Evolutionary conservation across 2,888 invertebrate species (phyloP).

Genomic region (Hemithea aestivaria): DNA sequence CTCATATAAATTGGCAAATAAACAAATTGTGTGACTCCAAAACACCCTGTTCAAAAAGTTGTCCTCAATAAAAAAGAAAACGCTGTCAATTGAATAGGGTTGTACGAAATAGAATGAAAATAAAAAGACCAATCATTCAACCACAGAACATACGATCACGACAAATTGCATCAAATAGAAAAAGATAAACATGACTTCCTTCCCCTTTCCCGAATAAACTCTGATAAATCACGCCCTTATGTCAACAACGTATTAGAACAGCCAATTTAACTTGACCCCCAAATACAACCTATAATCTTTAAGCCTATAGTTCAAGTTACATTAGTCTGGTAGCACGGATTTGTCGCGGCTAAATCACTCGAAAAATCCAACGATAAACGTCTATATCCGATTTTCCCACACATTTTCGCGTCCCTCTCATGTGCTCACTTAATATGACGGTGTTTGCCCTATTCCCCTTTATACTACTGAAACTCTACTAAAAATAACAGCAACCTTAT

Average conservation of each 20-base stretch:
- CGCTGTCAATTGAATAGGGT: not conserved
- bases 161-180: constrained; percentile 61
- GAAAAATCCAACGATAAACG: constrained; percentile 77
- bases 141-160: constrained; percentile 44
- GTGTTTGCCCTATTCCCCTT: constrained; percentile 74
- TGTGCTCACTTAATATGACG: constrained; percentile 79
- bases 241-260: constrained; percentile 71
- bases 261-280: constrained; percentile 20
- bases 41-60: not conserved
- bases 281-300: constrained; percentile 2
- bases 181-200: constrained; percentile 65
- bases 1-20: too few species aligned
- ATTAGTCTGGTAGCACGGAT: constrained; percentile 61
- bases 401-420: constrained; percentile 77
- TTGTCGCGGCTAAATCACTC: constrained; percentile 75
- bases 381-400: constrained; percentile 79
- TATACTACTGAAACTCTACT: constrained; percentile 23
- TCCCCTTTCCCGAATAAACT: constrained; percentile 66
- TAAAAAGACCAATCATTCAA: constrained; percentile 35
- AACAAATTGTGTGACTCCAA: too few species aligned
- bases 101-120: constrained; percentile 25
- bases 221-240: constrained; percentile 72
- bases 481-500: constrained; percentile 32
- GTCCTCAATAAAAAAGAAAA: not conserved
- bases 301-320: constrained; percentile 37